Percentiles rank a stretch among this genome's conserved stretches.
These are phyloP conservation scores for Penaeus vannamei DNA, from an alignment of 1,140 invertebrate genomes.

Conservation along the genomic window DNA sequence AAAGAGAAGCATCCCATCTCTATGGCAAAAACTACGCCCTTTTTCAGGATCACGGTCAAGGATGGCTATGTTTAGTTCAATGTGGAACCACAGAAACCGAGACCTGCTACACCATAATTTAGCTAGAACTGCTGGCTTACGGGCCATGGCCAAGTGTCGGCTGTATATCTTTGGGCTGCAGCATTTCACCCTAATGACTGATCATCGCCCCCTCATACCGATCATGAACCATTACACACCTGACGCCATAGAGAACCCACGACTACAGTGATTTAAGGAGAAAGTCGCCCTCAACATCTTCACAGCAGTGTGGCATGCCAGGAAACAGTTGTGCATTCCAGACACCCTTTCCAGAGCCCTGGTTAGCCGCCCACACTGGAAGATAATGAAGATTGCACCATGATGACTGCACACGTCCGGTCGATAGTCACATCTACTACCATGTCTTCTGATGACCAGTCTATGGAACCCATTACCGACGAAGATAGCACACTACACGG, in stretches of 20 bases:
- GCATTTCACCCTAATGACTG: no score
- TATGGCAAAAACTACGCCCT: neutral
- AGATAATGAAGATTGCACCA: constrained; percentile 59
- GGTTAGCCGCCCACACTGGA: constrained; percentile 49
- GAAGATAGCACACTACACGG: no score
- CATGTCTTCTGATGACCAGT: no score
- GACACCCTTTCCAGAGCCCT: neutral
- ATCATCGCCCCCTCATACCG: no score
- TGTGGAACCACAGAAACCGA: neutral
- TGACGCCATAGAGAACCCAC: no score
- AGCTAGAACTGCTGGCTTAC: no score
- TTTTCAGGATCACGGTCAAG: neutral
- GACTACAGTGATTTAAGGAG: no score
- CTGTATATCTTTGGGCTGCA: no score
- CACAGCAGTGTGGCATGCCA: neutral
- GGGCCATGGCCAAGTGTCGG: no score
- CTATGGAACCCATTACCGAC: no score
- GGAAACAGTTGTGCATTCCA: neutral
- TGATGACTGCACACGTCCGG: constrained; percentile 62
- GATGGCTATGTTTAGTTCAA: neutral
- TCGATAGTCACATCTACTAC: constrained; percentile 42
- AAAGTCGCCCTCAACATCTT: no score
- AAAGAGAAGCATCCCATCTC: neutral
- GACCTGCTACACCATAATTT: neutral
- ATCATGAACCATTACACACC: no score